Conservation (phyloP, 2,797 vertebrate species). For the Tamandua tetradactyla region DNA sequence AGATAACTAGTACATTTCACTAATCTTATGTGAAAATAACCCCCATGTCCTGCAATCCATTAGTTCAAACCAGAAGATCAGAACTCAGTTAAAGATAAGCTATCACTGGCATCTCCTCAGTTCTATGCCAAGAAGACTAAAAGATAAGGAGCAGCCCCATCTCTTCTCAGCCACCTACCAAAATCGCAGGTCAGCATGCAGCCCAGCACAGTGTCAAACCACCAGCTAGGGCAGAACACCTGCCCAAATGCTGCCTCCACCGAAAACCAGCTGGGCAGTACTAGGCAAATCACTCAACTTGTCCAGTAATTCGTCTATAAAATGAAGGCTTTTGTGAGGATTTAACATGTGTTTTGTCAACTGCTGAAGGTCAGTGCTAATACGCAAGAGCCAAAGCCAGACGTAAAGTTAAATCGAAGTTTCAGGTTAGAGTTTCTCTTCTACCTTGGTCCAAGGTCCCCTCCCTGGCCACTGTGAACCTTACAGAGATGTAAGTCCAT, state of each 20-base stretch:
- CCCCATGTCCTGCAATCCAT: background rate
- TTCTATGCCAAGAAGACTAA: background rate
- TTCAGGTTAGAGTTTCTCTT: background rate
- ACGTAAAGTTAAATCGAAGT: background rate
- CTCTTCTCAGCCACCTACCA: background rate
- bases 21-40: background rate
- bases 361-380: accelerated
- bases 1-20: too few species aligned
- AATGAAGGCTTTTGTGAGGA: background rate
- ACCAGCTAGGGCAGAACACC: too few species aligned
- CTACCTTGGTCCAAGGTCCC: background rate
- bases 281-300: too few species aligned
- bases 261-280: background rate
- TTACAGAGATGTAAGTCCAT: too few species aligned
- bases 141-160: background rate
- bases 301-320: accelerated
- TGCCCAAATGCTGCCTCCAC: background rate
- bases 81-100: background rate
- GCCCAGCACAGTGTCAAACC: too few species aligned
- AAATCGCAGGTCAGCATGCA: background rate
- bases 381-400: background rate
- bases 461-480: background rate
- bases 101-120: too few species aligned
- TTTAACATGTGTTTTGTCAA: too few species aligned
- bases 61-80: background rate